Evolutionary conservation across 2,113 vertebrate species (phyloP), one percentile per base, ranked within the genome.

Genomic region (Tapirus terrestris): DNA sequence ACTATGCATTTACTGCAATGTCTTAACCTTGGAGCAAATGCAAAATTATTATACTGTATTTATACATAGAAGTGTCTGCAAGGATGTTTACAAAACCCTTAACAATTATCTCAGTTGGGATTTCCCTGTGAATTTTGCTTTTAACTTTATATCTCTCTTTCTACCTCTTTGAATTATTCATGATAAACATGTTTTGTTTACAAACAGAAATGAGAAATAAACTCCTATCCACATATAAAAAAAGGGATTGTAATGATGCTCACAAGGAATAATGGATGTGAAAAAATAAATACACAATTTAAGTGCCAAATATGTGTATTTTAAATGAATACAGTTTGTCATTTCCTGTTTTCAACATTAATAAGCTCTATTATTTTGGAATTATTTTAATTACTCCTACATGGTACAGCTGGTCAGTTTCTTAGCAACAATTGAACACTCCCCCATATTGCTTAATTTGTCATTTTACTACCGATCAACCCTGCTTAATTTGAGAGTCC

Each of bases 401-500:
- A 39, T 45, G 36, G 77, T 91, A 91, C 6, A 33, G 5, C 25
- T 31, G 29, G 14, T 95, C 67, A 77, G 61, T 67, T 90, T 95
- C 83, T 77, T 75, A 97, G 70, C 4, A 88, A 36, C 4, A 95
- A 45, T 31, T 63, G 33, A 93, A 39, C 11, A 51, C 56, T 89
- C 58, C 53, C 60, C 53, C 45, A 11, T 27, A 13, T 91, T 89
- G 91, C 58, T 94, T 77, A 72, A 84, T 84, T 43, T 65, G 21
- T 81, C 89, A 72, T 92, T 92, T 96, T 63, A 63, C 14, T 18
- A 84, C 27, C 36, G 81, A 7, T 85, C 75, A 84, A 56, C 36
- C 45, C 23, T 81, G 65, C 27, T 96, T 96, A 93, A 91, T 96
- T 83, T 96, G 56, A 80, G 45, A 96, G 36, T 60, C 36, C 67